These are phyloP conservation scores for Cryptoleucopteryx plumbea DNA, from an alignment of 2,113 vertebrate genomes.

Conservation along the genomic window DNA sequence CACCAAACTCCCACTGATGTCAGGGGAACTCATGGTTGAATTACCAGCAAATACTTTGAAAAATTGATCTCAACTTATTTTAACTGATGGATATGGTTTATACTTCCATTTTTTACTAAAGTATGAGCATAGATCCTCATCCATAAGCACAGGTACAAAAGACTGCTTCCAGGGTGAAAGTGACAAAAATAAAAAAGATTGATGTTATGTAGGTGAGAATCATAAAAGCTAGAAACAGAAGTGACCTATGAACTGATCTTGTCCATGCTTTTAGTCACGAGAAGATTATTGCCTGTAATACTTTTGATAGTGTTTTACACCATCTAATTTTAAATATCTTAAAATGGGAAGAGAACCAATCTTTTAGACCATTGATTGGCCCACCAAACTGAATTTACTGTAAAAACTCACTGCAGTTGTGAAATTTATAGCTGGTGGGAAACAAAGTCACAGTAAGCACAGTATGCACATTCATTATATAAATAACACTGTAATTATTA, in stretches of 20 bases:
- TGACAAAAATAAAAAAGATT: not conserved
- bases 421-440: not conserved
- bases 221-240: not conserved
- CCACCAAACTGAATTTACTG: not conserved
- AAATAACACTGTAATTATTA: not conserved
- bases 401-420: not conserved
- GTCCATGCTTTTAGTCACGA: not conserved
- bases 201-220: not conserved
- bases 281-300: not conserved
- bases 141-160: not conserved
- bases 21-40: not conserved
- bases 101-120: not conserved
- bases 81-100: not conserved
- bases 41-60: not conserved
- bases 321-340: not conserved
- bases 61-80: not conserved
- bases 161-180: not conserved
- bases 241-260: not conserved
- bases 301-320: not conserved
- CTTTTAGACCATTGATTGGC: not conserved
- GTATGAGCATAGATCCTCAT: not conserved
- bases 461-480: not conserved
- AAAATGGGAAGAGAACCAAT: not conserved
- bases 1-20: not conserved
- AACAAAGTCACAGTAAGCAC: not conserved